phyloP scores from a whole-genome alignment of 2,113 vertebrate species.

The Dissostichus mawsoni region DNA sequence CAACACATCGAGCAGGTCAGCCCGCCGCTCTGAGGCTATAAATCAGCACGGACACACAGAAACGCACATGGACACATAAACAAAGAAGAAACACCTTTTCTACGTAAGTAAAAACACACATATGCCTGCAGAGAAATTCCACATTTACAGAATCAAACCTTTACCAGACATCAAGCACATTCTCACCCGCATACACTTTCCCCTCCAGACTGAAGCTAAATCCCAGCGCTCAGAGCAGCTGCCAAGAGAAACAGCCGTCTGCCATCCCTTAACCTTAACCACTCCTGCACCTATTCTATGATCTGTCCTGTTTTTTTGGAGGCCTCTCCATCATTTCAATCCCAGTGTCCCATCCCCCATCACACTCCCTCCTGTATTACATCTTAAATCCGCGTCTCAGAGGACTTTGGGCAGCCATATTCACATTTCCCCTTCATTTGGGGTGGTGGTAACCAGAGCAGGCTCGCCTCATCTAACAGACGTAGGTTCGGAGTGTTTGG shows the following conservation, averaged over 20 bases:
- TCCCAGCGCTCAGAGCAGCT: constrained; percentile 35
- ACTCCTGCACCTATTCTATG: constrained; percentile 14
- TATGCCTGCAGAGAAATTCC: background rate
- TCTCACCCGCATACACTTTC: constrained; percentile 36
- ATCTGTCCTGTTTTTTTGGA: constrained; percentile 19
- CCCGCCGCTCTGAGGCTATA: constrained; percentile 49
- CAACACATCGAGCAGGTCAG: constrained; percentile 56
- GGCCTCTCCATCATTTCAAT: background rate
- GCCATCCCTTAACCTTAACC: constrained; percentile 56
- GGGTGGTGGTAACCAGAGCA: constrained; percentile 56
- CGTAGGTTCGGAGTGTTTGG: constrained; percentile 55
- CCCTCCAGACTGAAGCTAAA: constrained; percentile 51
- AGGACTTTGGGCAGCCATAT: constrained; percentile 36
- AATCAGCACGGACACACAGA: constrained; percentile 54
- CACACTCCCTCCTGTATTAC: constrained; percentile 10
- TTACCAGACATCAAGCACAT: constrained; percentile 42
- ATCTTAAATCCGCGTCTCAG: constrained; percentile 46
- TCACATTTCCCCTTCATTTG: constrained; percentile 58
- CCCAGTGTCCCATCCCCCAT: background rate
- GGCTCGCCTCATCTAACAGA: constrained; percentile 33
- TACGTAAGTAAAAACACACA: background rate
- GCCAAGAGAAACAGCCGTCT: constrained; percentile 80
- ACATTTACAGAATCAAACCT: constrained; percentile 20
- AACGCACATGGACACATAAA: background rate
- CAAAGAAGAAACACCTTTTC: background rate